A percentile compares a stretch with the other conserved stretches of the same genome.
phyloP scores from a whole-genome alignment of 2,113 vertebrate genomes.

The Asarcornis scutulata region DNA sequence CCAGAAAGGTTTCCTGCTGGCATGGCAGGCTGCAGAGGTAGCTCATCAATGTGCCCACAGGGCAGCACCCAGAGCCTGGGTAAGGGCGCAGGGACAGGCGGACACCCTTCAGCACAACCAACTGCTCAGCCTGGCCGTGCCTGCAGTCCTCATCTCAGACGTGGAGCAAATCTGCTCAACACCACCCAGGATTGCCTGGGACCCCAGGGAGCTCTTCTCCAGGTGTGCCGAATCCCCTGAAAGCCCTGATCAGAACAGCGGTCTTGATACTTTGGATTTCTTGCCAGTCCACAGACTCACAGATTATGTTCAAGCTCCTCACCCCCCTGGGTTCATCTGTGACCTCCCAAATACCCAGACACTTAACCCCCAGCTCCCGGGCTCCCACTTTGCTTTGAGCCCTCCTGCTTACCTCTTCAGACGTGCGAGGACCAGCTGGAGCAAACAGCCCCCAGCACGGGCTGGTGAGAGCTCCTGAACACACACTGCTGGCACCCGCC shows the following conservation, averaged over 20 bases:
- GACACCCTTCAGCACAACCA: background rate
- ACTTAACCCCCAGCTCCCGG: background rate
- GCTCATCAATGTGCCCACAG: background rate
- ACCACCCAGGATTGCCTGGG: too few species aligned
- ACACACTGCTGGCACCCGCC: background rate
- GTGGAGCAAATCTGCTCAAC: background rate
- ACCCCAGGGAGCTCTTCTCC: background rate
- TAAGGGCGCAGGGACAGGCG: background rate
- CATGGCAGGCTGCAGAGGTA: background rate
- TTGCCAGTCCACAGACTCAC: background rate
- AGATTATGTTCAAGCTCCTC: background rate
- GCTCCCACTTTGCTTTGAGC: background rate
- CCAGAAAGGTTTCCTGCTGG: background rate
- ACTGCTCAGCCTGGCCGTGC: background rate
- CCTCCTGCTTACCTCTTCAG: background rate
- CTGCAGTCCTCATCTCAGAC: background rate
- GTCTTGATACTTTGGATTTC: background rate
- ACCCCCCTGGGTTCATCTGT: background rate
- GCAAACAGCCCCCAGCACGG: background rate
- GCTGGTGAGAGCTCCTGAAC: background rate
- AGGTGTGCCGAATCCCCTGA: background rate
- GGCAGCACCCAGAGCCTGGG: background rate
- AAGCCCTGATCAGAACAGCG: background rate
- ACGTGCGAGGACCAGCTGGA: background rate
- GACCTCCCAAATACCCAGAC: background rate